These are phyloP conservation scores for Molossus molossus DNA, from an alignment of 2,797 vertebrate genomes.

Conservation along the genomic window DNA sequence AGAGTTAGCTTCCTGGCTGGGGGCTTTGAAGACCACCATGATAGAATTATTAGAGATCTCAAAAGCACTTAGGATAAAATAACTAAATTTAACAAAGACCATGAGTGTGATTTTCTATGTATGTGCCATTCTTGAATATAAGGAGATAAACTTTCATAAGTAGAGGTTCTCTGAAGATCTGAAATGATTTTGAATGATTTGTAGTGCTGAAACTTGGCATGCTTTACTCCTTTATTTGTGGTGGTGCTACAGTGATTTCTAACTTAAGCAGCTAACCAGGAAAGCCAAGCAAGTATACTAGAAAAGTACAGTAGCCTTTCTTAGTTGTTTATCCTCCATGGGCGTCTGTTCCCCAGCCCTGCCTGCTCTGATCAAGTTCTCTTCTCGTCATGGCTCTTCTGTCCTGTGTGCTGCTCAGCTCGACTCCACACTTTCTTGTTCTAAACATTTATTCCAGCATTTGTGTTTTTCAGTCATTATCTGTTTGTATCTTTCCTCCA, in stretches of 20 bases:
- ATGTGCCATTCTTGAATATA: too few relatives aligned
- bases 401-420: too few relatives aligned
- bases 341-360: neutral
- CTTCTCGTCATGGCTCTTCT: neutral
- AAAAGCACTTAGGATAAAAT: conserved; percentile 45
- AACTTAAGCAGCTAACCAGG: too few relatives aligned
- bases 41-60: conserved; percentile 33
- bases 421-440: neutral
- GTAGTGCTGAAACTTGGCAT: too few relatives aligned
- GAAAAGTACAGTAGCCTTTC: too few relatives aligned
- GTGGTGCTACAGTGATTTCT: too few relatives aligned
- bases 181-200: too few relatives aligned
- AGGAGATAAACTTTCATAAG: too few relatives aligned
- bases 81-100: neutral
- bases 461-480: neutral
- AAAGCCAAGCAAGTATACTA: too few relatives aligned
- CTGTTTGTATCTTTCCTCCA: neutral
- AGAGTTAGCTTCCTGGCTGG: neutral
- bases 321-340: too few relatives aligned
- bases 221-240: too few relatives aligned
- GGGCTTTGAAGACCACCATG: neutral
- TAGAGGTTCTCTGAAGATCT: too few relatives aligned
- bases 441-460: neutral
- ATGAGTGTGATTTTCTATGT: neutral
- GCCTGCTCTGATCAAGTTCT: neutral